A percentile compares a stretch with the other conserved stretches of the same genome.
Evolutionary conservation across 2,113 vertebrate genomes (phyloP).

Genomic region (Seriola aureovittata): DNA sequence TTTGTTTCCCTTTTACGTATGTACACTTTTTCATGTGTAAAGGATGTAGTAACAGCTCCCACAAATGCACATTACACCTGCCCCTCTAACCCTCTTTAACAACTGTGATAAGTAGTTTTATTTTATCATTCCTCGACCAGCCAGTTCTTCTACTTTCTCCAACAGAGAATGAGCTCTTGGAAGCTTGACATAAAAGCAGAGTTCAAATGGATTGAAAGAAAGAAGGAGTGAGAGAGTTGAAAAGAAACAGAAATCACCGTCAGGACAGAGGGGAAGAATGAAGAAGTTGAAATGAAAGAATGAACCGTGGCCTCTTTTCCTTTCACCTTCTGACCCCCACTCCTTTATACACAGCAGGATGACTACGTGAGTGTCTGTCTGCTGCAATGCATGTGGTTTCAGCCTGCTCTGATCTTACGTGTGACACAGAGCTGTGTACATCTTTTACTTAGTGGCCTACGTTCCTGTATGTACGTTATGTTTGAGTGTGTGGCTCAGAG

Average conservation of each 20-base stretch:
- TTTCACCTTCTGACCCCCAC: conserved; percentile 39
- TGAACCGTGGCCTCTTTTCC: conserved; percentile 50
- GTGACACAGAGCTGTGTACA: neutral
- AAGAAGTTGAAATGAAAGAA: conserved; percentile 46
- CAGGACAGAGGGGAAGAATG: conserved; percentile 16
- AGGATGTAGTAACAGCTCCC: neutral
- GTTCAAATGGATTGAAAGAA: conserved; percentile 2
- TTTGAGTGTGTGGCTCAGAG: conserved; percentile 26
- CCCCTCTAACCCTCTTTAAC: neutral
- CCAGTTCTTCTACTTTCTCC: neutral
- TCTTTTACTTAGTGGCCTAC: conserved; percentile 13
- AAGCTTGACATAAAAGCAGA: neutral
- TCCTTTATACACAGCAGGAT: conserved; percentile 51
- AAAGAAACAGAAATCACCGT: conserved; percentile 22
- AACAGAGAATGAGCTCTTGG: neutral
- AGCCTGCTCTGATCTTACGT: conserved; percentile 10
- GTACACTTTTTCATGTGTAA: neutral
- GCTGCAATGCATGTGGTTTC: neutral
- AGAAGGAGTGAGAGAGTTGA: conserved; percentile 4
- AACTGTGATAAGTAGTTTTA: neutral
- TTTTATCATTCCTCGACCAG: neutral
- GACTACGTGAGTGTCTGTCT: neutral
- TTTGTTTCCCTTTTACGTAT: neutral
- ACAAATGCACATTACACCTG: neutral
- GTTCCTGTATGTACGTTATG: conserved; percentile 33